Percentiles rank a stretch among this genome's conserved stretches.
These are phyloP conservation scores for Drepanosiphum platanoidis DNA, from an alignment of 2,888 invertebrate genomes.

Conservation along the genomic window DNA sequence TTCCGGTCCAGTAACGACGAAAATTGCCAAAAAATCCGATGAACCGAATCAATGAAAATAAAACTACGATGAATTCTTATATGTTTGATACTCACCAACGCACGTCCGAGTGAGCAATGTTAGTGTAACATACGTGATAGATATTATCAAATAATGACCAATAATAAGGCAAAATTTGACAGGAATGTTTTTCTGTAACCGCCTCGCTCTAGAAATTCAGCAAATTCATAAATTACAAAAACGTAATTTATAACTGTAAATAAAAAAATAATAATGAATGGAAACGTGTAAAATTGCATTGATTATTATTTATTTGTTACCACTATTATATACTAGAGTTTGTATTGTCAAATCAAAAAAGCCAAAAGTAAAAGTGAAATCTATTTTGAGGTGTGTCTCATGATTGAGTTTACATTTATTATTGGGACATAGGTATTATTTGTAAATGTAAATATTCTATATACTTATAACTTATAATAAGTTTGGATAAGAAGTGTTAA, in stretches of 20 bases:
- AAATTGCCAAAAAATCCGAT: conserved; percentile 39
- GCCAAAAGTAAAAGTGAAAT: not conserved
- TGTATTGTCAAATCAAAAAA: not conserved
- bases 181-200: not conserved
- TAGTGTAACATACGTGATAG: not conserved
- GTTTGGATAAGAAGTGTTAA: not conserved
- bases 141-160: not conserved
- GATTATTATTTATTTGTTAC: not conserved
- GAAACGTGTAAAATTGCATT: not conserved
- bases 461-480: not conserved
- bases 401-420: not conserved
- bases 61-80: not conserved
- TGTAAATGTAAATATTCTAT: not conserved
- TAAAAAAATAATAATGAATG: not conserved
- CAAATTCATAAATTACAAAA: not conserved
- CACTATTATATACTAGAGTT: too few relatives aligned
- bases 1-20: not conserved
- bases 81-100: not conserved
- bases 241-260: not conserved
- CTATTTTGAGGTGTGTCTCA: too few relatives aligned
- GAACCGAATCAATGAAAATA: conserved; percentile 10
- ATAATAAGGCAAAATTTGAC: not conserved
- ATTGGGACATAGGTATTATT: not conserved
- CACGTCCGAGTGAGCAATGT: not conserved
- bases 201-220: not conserved